These are phyloP conservation scores for Aspidiotus rigidus DNA, from an alignment of 2,888 invertebrate genomes.

Conservation along the genomic window DNA sequence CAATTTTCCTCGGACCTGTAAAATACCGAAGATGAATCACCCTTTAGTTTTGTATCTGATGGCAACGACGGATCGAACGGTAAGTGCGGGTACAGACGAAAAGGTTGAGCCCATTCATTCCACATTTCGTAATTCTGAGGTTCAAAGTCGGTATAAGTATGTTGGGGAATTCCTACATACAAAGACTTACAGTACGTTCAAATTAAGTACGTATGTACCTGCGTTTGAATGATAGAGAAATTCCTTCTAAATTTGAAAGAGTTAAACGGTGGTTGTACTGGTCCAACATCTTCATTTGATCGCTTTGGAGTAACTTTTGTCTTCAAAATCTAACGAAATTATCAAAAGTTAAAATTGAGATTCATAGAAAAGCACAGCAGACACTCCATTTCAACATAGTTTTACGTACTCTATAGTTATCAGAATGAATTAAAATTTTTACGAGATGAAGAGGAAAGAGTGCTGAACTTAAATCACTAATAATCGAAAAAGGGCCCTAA, in stretches of 20 bases:
- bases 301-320: conserved; percentile 68
- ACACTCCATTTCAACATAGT: too few relatives aligned
- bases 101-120: conserved; percentile 88
- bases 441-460: too few relatives aligned
- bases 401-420: too few relatives aligned
- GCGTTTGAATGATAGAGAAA: conserved; percentile 64
- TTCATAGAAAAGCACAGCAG: too few relatives aligned
- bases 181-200: too few relatives aligned
- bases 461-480: too few relatives aligned
- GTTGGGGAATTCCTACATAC: neutral
- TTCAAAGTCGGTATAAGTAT: conserved; percentile 21
- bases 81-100: conserved; percentile 75
- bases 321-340: conserved; percentile 66
- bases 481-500: too few relatives aligned
- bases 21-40: conserved; percentile 42
- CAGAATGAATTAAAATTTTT: too few relatives aligned
- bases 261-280: conserved; percentile 83
- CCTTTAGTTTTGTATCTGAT: conserved; percentile 87
- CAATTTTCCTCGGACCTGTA: too few relatives aligned
- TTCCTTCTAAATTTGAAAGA: conserved; percentile 81
- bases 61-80: conserved; percentile 83
- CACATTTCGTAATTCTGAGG: conserved; percentile 62
- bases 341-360: neutral
- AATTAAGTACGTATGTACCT: conserved; percentile 42
- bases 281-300: conserved; percentile 86